phyloP scores from a whole-genome alignment of 2,113 vertebrate species.

The Notothenia coriiceps region DNA sequence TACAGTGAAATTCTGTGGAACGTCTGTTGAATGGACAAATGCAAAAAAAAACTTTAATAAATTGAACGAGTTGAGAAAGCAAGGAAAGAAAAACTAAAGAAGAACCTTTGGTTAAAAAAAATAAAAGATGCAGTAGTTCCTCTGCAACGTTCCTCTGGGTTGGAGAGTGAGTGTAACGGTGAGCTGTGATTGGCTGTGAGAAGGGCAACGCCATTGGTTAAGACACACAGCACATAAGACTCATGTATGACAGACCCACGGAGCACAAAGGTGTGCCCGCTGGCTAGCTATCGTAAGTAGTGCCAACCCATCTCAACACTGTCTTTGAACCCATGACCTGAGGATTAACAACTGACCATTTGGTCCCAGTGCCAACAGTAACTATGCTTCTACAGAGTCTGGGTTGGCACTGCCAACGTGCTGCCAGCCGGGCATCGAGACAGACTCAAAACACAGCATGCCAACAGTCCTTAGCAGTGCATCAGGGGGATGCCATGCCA shows the following conservation, averaged over 20 bases:
- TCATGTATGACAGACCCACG: slow-evolving; percentile 81
- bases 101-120: slow-evolving; percentile 18
- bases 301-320: slow-evolving; percentile 67
- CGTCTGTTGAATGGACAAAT: slow-evolving; percentile 85
- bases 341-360: slow-evolving; percentile 47
- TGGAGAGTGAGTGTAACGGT: slow-evolving; percentile 72
- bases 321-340: slow-evolving; percentile 42
- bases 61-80: background rate
- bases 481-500: slow-evolving; percentile 85
- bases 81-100: slow-evolving; percentile 42
- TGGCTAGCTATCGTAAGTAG: slow-evolving; percentile 67
- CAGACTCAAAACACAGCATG: slow-evolving; percentile 85
- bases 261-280: slow-evolving; percentile 72
- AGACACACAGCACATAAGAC: slow-evolving; percentile 82
- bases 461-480: slow-evolving; percentile 82
- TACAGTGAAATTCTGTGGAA: slow-evolving; percentile 98
- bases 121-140: slow-evolving; percentile 46
- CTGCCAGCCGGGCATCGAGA: slow-evolving; percentile 74
- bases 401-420: slow-evolving; percentile 78
- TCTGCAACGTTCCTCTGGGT: slow-evolving; percentile 72
- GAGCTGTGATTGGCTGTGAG: slow-evolving; percentile 82
- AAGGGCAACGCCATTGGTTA: slow-evolving; percentile 81
- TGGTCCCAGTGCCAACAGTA: slow-evolving; percentile 41
- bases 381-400: slow-evolving; percentile 46
- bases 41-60: slow-evolving; percentile 39